Base-by-base conservation (phyloP, 2,797 vertebrate species). In the Sebastes ruberrimus region DNA sequence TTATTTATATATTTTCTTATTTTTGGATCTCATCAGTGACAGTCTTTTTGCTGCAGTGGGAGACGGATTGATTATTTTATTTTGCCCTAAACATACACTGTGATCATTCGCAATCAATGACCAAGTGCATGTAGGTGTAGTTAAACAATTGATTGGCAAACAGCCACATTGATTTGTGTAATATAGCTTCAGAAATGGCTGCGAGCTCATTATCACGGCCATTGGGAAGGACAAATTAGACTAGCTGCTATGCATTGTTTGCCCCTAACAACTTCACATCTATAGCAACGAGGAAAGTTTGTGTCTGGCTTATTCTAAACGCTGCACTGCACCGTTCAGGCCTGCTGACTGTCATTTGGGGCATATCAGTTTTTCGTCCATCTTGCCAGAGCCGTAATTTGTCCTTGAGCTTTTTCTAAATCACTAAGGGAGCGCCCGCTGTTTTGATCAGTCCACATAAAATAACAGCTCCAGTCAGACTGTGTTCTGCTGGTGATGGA, bases 1-100 rank as follows among this genome's bases (percentile, higher is more conserved):
- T 89, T 94, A 91, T 92, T 90, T 92, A 90, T 93, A 86, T 88
- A 86, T 88, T 85, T 92, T 69, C 60, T 83, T 92, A 86, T 92
- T 88, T 88, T 88, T 76, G 81, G 79, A 85, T 86, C 76, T 71
- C 64, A n/a, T 78, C 35, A 7, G 28, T 14, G 11, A 46, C 42
- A 46, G 30, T 62, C 32, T 2, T 20, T 60, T n/a, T 85, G 80
- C 76, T 80, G 87, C 89, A 83, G 85, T 64, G 49, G 68, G 20
- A 42, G 61, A 57, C 69, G 64, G 76, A 83, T 77, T 56, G 28
- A 78, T 57, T 49, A 2, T 71, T 70, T 68, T 56, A 73, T 55
- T 71, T 13, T 4, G n/a, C 3, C 25, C 20, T 30, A 73, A 67
- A 67, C 38, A 32, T 83, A 33, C 16, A 5, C 53, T 3, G 53